These are phyloP conservation scores for Chaetodon trifascialis DNA, from an alignment of 2,113 vertebrate genomes.

Conservation along the genomic window DNA sequence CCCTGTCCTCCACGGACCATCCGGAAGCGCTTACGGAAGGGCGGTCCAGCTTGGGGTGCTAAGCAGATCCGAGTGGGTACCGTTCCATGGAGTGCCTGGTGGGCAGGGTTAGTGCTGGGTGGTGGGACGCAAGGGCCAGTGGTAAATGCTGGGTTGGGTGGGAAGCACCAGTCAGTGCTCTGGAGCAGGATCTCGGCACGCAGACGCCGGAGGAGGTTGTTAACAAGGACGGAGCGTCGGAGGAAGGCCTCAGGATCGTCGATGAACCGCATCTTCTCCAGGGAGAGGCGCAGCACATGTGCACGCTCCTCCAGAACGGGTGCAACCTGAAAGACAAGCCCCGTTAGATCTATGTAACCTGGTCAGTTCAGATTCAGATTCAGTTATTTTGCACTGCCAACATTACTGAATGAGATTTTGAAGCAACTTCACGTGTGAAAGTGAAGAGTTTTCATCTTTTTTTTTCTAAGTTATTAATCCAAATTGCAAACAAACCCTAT, in stretches of 20 bases:
- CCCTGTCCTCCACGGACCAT: conserved; percentile 85
- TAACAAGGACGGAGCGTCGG: conserved; percentile 94
- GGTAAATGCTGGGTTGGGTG: conserved; percentile 69
- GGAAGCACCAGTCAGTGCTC: conserved; percentile 93
- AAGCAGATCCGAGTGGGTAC: conserved; percentile 87
- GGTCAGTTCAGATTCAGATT: not conserved
- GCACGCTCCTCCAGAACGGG: conserved; percentile 93
- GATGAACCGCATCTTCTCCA: conserved; percentile 97
- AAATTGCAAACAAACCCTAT: not conserved
- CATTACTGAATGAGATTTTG: no score
- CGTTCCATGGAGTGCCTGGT: conserved; percentile 81
- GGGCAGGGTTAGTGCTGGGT: conserved; percentile 42
- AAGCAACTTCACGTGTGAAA: not conserved
- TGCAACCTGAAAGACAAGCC: conserved; percentile 84
- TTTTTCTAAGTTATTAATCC: not conserved
- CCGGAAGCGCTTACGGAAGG: conserved; percentile 91
- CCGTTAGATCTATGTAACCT: not conserved
- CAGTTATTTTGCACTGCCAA: no score
- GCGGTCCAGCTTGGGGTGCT: conserved; percentile 87
- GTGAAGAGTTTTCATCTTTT: not conserved
- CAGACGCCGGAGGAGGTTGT: conserved; percentile 95
- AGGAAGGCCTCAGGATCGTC: conserved; percentile 97
- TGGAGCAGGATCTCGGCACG: conserved; percentile 94
- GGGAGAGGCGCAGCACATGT: conserved; percentile 95
- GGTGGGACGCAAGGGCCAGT: conserved; percentile 57